A percentile compares a stretch with the other conserved stretches of the same genome.
Conservation (phyloP, 2,113 vertebrate species). For the Todiramphus saurophagus region DNA sequence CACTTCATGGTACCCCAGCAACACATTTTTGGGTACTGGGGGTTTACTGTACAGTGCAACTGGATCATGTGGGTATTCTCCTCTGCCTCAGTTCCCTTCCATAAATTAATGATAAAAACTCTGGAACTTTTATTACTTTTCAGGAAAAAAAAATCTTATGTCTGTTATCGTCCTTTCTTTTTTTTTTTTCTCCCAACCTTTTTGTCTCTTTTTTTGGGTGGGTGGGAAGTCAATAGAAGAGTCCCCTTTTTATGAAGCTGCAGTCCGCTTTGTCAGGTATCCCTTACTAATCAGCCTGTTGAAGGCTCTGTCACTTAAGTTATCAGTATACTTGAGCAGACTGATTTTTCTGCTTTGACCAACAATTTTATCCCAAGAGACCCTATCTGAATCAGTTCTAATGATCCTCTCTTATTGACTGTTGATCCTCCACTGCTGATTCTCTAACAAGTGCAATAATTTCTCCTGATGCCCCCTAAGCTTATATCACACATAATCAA, state of each 20-base stretch:
- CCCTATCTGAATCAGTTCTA: not conserved
- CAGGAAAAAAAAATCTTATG: not conserved
- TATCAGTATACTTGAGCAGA: not conserved
- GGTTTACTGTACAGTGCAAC: not conserved
- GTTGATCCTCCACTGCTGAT: not conserved
- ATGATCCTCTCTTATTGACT: conserved; percentile 19
- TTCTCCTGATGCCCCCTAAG: not conserved
- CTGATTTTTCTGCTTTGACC: not conserved
- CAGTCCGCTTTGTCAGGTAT: not conserved
- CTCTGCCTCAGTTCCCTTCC: not conserved
- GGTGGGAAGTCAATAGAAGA: not conserved
- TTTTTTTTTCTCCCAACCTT: rapidly evolving
- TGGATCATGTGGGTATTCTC: not conserved
- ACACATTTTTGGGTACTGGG: not conserved
- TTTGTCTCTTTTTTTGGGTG: not conserved
- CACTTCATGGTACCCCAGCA: not conserved
- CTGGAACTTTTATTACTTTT: not conserved
- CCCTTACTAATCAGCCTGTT: not conserved
- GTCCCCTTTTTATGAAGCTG: not conserved
- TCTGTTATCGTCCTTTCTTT: not conserved
- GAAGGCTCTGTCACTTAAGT: not conserved
- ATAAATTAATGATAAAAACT: not conserved
- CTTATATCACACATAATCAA: conserved; percentile 1
- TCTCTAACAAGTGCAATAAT: conserved; percentile 14
- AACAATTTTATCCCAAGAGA: not conserved